Evolutionary conservation across 2,797 vertebrate species (phyloP).

Genomic region (Malurus splendens): DNA sequence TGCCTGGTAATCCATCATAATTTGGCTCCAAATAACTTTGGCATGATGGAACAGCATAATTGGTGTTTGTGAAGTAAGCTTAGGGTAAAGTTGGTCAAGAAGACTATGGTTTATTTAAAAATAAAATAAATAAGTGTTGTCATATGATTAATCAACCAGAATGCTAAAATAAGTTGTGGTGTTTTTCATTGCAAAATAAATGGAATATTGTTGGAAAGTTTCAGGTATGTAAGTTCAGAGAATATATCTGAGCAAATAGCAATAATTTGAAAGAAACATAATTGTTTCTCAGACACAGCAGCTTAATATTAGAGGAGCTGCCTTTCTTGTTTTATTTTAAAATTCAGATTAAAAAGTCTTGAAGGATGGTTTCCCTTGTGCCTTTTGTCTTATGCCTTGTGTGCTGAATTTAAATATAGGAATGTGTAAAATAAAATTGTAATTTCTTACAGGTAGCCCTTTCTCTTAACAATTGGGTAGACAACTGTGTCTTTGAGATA

Average conservation of each 20-base stretch:
- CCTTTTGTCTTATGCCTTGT: not conserved
- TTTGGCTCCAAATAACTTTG: not conserved
- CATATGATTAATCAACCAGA: not conserved
- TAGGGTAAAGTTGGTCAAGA: not conserved
- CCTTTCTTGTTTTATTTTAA: not conserved
- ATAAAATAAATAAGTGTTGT: not conserved
- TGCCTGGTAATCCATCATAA: not conserved
- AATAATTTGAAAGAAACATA: not conserved
- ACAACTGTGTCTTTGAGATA: not conserved
- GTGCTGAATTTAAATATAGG: not conserved
- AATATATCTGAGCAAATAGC: not conserved
- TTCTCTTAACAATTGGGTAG: not conserved
- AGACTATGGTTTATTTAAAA: not conserved
- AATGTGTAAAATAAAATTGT: not conserved
- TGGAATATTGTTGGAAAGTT: not conserved
- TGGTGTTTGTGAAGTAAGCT: not conserved
- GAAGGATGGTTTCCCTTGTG: not conserved
- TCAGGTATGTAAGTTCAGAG: not conserved
- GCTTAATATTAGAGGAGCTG: not conserved
- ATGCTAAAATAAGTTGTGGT: not conserved
- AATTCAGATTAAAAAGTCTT: not conserved
- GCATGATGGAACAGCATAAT: not conserved
- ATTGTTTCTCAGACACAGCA: not conserved
- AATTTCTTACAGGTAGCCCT: not conserved
- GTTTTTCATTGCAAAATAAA: not conserved